These are phyloP conservation scores for Aviceda subcristata DNA, from an alignment of 2,113 vertebrate genomes.

Conservation along the genomic window DNA sequence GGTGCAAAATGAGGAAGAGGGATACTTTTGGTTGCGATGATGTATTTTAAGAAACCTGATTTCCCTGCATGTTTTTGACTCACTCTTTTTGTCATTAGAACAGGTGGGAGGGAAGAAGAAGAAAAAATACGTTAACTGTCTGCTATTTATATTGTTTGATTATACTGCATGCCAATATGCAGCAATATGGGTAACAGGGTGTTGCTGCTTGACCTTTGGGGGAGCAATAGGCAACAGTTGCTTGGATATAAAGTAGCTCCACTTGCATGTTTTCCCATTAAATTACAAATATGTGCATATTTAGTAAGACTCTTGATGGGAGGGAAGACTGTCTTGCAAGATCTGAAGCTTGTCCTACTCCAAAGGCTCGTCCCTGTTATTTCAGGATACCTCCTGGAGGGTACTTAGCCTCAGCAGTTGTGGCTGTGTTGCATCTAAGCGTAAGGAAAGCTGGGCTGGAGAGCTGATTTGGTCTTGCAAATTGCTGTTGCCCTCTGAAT, in stretches of 20 bases:
- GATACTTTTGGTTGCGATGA: not conserved
- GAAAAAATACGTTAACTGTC: not conserved
- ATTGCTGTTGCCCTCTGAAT: not conserved
- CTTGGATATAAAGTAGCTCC: not conserved
- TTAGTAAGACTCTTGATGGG: not conserved
- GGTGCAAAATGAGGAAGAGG: not conserved
- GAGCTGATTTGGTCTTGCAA: not conserved
- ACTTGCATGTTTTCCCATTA: not conserved
- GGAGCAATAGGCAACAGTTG: not conserved
- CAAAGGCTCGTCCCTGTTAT: not conserved
- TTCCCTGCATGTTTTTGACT: not conserved
- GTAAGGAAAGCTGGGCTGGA: not conserved
- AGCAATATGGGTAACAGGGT: not conserved
- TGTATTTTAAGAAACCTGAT: not conserved
- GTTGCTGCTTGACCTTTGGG: not conserved
- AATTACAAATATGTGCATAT: not conserved
- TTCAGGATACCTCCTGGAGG: not conserved
- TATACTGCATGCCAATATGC: not conserved
- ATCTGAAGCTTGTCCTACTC: not conserved
- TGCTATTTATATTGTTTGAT: not conserved
- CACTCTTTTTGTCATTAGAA: not conserved
- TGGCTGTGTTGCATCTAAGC: not conserved
- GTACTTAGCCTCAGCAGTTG: not conserved
- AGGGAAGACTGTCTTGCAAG: not conserved
- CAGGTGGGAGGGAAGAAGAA: not conserved